Percentiles rank a stretch among this genome's conserved stretches.
These are phyloP conservation scores for Cheilinus undulatus DNA, from an alignment of 2,113 vertebrate genomes.

Conservation along the genomic window DNA sequence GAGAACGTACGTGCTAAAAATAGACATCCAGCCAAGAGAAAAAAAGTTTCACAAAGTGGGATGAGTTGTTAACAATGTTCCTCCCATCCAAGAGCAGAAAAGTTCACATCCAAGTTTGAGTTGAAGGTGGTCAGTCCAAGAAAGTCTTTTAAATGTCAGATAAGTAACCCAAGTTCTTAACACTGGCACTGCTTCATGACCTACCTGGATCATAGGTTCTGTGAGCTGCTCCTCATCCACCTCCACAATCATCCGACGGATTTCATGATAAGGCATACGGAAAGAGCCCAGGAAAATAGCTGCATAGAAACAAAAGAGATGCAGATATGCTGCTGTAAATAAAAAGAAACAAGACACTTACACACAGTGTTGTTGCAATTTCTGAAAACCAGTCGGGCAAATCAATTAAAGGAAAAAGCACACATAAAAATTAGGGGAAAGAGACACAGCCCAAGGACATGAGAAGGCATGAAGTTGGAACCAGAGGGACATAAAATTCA, in stretches of 20 bases:
- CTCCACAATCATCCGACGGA: slow-evolving; percentile 92
- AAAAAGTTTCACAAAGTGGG: slow-evolving; percentile 12
- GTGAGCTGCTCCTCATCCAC: slow-evolving; percentile 94
- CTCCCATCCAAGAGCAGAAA: neutral
- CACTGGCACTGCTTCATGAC: neutral
- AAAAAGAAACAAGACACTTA: neutral
- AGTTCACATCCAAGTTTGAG: neutral
- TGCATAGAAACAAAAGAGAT: slow-evolving; percentile 56
- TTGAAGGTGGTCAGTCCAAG: neutral
- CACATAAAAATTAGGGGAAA: neutral
- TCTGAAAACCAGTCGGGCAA: neutral
- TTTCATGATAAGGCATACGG: slow-evolving; percentile 95
- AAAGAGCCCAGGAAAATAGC: slow-evolving; percentile 98
- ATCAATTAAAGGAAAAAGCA: neutral
- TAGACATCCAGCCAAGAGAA: slow-evolving; percentile 19
- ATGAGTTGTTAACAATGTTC: neutral
- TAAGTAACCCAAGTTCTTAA: neutral
- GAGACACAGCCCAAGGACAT: slow-evolving; percentile 3
- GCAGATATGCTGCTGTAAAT: neutral
- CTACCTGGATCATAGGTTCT: slow-evolving; percentile 97
- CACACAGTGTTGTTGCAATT: neutral
- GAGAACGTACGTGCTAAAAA: slow-evolving; percentile 27
- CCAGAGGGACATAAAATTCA: neutral
- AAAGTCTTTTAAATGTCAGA: neutral
- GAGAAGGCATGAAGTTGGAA: slow-evolving; percentile 7